These are phyloP conservation scores for Peromyscus maniculatus DNA, from an alignment of 2,113 vertebrate genomes.

Conservation along the genomic window DNA sequence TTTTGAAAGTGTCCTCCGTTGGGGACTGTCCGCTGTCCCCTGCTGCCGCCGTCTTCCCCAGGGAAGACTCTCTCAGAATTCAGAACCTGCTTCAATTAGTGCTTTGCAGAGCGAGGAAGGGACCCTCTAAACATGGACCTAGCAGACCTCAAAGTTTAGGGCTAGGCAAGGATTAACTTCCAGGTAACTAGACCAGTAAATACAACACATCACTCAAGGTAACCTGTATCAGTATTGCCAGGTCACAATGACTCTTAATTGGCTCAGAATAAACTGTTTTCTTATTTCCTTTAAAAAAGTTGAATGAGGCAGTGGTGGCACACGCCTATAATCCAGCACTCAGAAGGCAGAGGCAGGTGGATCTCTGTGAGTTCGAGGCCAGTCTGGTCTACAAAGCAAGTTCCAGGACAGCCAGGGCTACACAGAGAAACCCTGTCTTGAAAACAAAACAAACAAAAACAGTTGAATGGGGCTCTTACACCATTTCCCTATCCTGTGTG, in stretches of 20 bases:
- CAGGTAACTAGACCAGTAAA: neutral
- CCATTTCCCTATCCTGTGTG: neutral
- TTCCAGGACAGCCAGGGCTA: neutral
- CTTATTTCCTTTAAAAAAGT: neutral
- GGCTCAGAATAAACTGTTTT: neutral
- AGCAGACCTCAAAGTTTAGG: slow-evolving; percentile 16
- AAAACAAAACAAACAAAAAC: neutral
- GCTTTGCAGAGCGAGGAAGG: neutral
- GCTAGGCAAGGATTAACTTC: neutral
- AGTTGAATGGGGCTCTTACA: neutral
- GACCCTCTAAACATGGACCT: neutral
- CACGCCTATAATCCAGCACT: neutral
- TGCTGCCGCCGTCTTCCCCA: neutral
- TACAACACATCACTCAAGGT: neutral
- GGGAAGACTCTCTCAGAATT: neutral
- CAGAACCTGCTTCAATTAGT: neutral
- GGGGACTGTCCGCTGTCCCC: neutral
- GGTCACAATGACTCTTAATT: neutral
- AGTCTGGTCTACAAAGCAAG: neutral
- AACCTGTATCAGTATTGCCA: neutral
- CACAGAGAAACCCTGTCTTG: neutral
- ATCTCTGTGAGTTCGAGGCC: neutral
- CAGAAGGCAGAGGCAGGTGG: neutral
- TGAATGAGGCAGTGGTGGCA: neutral
- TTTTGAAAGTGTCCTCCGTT: neutral